Evolutionary conservation across 2,888 invertebrate genomes (phyloP).

Genomic region (Leptopilina drosophilae): DNA sequence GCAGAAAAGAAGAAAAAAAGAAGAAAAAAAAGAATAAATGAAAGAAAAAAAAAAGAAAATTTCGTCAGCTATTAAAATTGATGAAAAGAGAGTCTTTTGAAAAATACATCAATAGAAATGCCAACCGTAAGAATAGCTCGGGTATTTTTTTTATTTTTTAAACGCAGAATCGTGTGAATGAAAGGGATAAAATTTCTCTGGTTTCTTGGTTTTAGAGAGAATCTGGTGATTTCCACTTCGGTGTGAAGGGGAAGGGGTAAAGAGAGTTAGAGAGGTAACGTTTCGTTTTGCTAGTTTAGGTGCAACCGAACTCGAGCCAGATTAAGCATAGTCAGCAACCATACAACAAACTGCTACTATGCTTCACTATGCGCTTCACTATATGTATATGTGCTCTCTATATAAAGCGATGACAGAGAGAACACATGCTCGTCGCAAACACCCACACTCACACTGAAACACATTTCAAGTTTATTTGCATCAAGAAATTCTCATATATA

Average conservation of each 20-base stretch:
- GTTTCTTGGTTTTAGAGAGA: not conserved
- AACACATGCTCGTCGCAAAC: too few species aligned
- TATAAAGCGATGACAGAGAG: constrained; percentile 61
- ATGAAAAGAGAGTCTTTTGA: not conserved
- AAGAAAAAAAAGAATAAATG: too few species aligned
- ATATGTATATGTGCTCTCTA: constrained; percentile 43
- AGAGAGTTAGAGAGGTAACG: not conserved
- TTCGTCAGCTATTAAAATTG: too few species aligned
- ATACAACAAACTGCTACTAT: constrained; percentile 8
- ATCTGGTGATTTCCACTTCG: constrained; percentile 3
- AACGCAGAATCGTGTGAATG: not conserved
- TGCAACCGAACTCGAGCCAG: constrained; percentile 26
- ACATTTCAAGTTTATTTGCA: constrained; percentile 3
- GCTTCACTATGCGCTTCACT: not conserved
- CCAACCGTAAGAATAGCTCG: not conserved
- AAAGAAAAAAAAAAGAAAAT: too few species aligned
- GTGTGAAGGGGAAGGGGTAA: not conserved
- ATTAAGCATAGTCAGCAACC: constrained; percentile 23
- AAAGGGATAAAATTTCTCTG: constrained; percentile 9
- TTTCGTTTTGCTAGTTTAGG: constrained; percentile 39
- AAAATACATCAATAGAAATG: constrained; percentile 1
- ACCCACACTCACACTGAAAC: not conserved
- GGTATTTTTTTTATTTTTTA: not conserved
- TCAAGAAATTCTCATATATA: not conserved
- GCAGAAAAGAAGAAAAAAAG: too few species aligned